phyloP scores from a whole-genome alignment of 2,888 invertebrate genomes.

The Xanthia icteritia region DNA sequence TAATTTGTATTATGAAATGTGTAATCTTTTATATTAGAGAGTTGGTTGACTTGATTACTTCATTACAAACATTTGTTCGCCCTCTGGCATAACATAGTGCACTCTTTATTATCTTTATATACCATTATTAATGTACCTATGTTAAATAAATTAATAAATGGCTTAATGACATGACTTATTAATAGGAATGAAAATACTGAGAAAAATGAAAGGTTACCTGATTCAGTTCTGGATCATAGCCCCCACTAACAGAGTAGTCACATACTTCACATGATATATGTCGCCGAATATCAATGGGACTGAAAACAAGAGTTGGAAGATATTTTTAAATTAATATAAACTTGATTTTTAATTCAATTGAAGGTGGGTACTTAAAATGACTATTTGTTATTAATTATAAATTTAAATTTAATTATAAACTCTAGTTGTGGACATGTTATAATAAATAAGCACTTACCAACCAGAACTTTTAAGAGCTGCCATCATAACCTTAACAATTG shows the following conservation, averaged over 20 bases:
- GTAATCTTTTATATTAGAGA: too few relatives aligned
- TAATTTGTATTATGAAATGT: too few relatives aligned
- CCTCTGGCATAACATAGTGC: not conserved
- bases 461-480: conserved; percentile 95
- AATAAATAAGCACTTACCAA: conserved; percentile 90
- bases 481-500: conserved; percentile 96
- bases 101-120: not conserved
- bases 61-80: not conserved
- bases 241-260: conserved; percentile 95
- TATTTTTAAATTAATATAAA: not conserved
- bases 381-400: not conserved
- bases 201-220: conserved; percentile 85
- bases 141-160: not conserved
- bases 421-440: not conserved
- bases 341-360: not conserved
- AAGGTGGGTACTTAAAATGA: not conserved
- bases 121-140: not conserved
- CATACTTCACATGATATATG: conserved; percentile 98
- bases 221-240: conserved; percentile 96
- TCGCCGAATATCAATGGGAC: conserved; percentile 95
- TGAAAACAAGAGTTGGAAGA: conserved; percentile 80
- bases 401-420: not conserved
- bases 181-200: not conserved
- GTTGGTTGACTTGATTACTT: not conserved
- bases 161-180: not conserved